A percentile compares a stretch with the other conserved stretches of the same genome.
These are phyloP conservation scores for Elysia chlorotica DNA, from an alignment of 1,140 invertebrate species.

Conservation along the genomic window DNA sequence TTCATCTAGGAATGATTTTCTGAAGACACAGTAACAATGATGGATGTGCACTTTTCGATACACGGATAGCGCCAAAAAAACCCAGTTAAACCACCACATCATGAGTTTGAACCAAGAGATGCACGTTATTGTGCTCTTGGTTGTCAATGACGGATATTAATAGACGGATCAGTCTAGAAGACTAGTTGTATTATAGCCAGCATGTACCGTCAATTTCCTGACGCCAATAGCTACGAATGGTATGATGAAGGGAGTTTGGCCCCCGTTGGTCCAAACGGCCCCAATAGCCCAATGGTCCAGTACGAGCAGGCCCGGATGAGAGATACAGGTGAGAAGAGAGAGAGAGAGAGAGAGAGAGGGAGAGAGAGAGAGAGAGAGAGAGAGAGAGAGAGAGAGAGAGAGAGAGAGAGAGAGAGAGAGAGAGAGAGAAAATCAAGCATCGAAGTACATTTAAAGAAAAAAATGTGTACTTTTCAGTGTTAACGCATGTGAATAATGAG, in stretches of 20 bases:
- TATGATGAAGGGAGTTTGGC: background rate
- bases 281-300: conserved; percentile 40
- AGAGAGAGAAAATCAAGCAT: conserved; percentile 29
- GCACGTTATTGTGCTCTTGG: no score
- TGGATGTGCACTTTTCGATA: background rate
- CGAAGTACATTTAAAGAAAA: background rate
- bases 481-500: no score
- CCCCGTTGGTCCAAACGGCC: no score
- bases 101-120: background rate
- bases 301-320: conserved; percentile 51
- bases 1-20: no score
- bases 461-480: no score
- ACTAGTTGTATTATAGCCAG: no score
- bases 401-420: conserved; percentile 5
- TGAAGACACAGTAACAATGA: no score
- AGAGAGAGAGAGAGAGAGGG: background rate
- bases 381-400: conserved; percentile 16
- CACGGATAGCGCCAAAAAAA: background rate
- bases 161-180: no score
- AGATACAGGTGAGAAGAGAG: conserved; percentile 43
- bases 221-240: background rate
- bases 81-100: background rate
- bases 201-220: no score
- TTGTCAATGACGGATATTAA: no score
- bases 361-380: background rate